These are phyloP conservation scores for Podarcis raffonei DNA, from an alignment of 2,113 vertebrate species.

Conservation along the genomic window DNA sequence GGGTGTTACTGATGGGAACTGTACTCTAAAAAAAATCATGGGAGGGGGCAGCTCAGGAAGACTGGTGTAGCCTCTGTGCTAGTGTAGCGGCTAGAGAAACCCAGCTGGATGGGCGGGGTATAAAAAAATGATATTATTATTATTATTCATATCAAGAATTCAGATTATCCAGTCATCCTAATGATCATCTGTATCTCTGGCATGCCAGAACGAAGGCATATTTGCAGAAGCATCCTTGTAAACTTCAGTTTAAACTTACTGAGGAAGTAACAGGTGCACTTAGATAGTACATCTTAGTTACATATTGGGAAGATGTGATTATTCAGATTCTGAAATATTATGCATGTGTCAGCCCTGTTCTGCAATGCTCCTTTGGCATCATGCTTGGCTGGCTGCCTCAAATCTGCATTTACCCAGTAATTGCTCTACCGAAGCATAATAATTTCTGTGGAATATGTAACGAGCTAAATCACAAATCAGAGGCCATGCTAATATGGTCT, in stretches of 20 bases:
- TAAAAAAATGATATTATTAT: too few relatives aligned
- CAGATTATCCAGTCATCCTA: too few relatives aligned
- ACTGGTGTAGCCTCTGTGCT: too few relatives aligned
- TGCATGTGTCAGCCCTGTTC: neutral
- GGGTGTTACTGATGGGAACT: too few relatives aligned
- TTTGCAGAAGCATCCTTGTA: neutral
- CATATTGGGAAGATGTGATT: neutral
- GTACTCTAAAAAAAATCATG: too few relatives aligned
- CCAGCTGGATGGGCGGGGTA: too few relatives aligned
- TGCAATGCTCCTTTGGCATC: conserved; percentile 2
- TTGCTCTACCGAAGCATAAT: conserved; percentile 21
- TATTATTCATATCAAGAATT: too few relatives aligned
- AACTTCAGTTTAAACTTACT: neutral
- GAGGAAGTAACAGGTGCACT: neutral
- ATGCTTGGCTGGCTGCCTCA: neutral
- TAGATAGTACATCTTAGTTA: neutral
- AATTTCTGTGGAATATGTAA: neutral
- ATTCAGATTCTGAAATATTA: neutral
- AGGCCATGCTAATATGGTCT: neutral
- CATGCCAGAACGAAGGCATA: neutral
- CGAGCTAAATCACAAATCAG: neutral
- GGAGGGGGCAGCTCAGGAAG: neutral
- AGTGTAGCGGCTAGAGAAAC: too few relatives aligned
- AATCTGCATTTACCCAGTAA: conserved; percentile 25
- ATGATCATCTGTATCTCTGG: neutral